These are phyloP conservation scores for Ophion ellenae DNA, from an alignment of 2,888 invertebrate species.

Conservation along the genomic window DNA sequence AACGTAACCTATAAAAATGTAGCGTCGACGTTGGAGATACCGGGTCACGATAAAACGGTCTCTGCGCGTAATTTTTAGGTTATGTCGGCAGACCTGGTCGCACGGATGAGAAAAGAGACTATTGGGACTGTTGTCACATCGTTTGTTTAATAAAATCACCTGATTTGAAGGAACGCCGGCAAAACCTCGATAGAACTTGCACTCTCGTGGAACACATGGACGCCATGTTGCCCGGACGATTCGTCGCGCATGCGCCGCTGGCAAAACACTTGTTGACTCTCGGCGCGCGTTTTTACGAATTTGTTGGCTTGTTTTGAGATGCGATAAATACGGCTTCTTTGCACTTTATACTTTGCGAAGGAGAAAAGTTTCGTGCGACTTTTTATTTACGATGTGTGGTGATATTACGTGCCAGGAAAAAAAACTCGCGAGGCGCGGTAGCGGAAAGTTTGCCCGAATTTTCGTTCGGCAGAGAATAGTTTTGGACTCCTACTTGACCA, in stretches of 20 bases:
- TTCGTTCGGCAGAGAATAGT: too few relatives aligned
- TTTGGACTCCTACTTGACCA: too few relatives aligned
- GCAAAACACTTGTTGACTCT: not conserved
- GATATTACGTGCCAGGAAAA: too few relatives aligned
- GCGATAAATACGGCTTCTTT: not conserved
- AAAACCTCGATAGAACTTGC: slow-evolving; percentile 45
- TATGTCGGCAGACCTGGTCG: not conserved
- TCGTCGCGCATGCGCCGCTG: not conserved
- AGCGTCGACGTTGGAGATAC: not conserved
- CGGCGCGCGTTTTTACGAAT: not conserved
- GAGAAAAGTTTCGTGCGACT: too few relatives aligned
- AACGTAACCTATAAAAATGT: not conserved
- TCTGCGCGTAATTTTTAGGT: not conserved
- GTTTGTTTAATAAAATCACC: slow-evolving; percentile 55
- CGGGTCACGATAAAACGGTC: not conserved
- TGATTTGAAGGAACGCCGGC: slow-evolving; percentile 64
- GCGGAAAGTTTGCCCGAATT: too few relatives aligned
- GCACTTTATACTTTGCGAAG: not conserved
- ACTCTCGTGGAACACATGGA: slow-evolving; percentile 17
- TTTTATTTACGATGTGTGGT: too few relatives aligned
- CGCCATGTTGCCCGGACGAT: not conserved
- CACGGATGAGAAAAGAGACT: not conserved
- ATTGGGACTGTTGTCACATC: slow-evolving; percentile 26
- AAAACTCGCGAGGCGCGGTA: too few relatives aligned
- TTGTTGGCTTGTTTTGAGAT: not conserved